Evolutionary conservation across 2,113 vertebrate species (phyloP).

Genomic region (Ameiurus melas): DNA sequence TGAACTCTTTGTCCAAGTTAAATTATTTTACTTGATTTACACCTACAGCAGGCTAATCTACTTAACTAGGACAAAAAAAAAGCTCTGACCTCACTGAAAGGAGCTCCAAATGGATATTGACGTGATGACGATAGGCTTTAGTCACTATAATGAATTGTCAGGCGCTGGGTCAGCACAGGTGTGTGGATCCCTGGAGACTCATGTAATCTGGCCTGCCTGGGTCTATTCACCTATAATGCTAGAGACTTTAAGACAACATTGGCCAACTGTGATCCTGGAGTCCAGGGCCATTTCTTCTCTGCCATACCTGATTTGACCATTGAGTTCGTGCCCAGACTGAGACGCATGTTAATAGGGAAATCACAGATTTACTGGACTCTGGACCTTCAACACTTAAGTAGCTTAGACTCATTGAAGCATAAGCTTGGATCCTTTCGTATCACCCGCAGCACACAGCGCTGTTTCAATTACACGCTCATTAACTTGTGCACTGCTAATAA

Average conservation of each 20-base stretch:
- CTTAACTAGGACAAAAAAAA: slow-evolving; percentile 23
- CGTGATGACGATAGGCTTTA: slow-evolving; percentile 29
- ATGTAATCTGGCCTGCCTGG: slow-evolving; percentile 3
- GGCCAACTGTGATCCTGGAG: background rate
- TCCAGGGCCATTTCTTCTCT: background rate
- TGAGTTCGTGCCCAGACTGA: background rate
- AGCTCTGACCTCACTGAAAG: slow-evolving; percentile 33
- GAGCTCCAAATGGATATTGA: slow-evolving; percentile 46
- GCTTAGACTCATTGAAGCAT: slow-evolving; percentile 24
- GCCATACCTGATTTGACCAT: background rate
- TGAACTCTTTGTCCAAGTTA: slow-evolving; percentile 1
- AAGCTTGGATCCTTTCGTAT: background rate
- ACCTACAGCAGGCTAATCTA: slow-evolving; percentile 32
- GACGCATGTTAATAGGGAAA: background rate
- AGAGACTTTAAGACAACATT: slow-evolving; percentile 3
- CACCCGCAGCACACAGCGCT: slow-evolving; percentile 19
- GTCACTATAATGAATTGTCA: slow-evolving; percentile 24
- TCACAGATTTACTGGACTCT: background rate
- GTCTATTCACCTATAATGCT: background rate
- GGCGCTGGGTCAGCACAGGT: slow-evolving; percentile 17
- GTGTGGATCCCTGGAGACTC: slow-evolving; percentile 4
- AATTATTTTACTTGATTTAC: slow-evolving; percentile 26
- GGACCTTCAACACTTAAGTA: slow-evolving; percentile 7
- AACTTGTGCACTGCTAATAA: slow-evolving; percentile 34
- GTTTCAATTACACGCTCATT: slow-evolving; percentile 44